Conservation (phyloP, 2,888 invertebrate genomes). For the Lissonota sp. region DNA sequence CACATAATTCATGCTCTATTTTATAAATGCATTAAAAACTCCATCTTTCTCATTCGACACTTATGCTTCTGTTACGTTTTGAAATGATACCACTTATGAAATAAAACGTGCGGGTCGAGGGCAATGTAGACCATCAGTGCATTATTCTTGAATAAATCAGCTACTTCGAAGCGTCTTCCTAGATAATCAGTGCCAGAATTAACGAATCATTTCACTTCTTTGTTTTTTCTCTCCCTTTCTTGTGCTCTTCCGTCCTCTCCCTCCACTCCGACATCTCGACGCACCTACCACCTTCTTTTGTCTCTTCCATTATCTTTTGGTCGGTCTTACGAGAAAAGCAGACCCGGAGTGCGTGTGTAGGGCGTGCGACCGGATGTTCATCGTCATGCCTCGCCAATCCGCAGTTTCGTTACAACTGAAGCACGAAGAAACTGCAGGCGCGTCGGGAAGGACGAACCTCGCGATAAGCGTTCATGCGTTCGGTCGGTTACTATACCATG, state of each 20-base stretch:
- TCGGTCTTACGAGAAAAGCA: conserved; percentile 47
- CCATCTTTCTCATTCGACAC: no score
- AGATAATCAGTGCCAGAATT: conserved; percentile 24
- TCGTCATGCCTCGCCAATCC: conserved; percentile 80
- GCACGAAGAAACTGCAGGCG: conserved; percentile 45
- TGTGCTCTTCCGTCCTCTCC: conserved; percentile 16
- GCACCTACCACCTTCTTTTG: conserved; percentile 52
- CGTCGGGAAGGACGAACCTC: conserved; percentile 38
- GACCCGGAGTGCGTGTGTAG: conserved; percentile 70
- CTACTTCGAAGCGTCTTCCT: conserved; percentile 23
- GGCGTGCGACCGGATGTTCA: conserved; percentile 82
- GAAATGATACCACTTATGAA: no score
- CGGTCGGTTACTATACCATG: conserved; percentile 7
- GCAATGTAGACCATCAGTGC: background rate
- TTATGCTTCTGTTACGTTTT: no score
- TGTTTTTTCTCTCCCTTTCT: conserved; percentile 2
- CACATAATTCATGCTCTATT: no score
- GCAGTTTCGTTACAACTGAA: conserved; percentile 66
- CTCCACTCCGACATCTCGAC: conserved; percentile 6
- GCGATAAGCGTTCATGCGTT: conserved; percentile 42
- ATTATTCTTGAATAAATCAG: conserved; percentile 15
- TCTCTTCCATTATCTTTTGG: conserved; percentile 61
- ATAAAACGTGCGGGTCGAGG: background rate
- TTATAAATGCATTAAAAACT: no score
- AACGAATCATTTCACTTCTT: conserved; percentile 14